Conservation (phyloP, 2,113 vertebrate genomes). For the Rafetus swinhoei region DNA sequence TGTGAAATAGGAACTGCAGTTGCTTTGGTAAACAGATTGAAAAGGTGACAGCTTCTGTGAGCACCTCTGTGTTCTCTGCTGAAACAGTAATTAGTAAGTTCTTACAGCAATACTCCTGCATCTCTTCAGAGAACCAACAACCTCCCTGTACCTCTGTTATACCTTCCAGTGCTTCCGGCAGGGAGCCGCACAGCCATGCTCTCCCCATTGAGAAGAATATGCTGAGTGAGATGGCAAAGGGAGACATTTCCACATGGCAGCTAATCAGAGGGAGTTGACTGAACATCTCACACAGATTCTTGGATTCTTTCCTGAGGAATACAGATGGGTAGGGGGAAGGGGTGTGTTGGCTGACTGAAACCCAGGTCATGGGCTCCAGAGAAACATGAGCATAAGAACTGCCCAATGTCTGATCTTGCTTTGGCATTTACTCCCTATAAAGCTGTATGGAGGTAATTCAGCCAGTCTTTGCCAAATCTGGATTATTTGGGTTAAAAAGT, state of each 20-base stretch:
- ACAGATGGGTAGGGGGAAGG: neutral
- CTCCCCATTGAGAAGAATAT: neutral
- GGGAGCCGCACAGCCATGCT: neutral
- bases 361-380: neutral
- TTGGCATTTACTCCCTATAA: neutral
- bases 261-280: neutral
- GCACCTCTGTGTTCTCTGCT: neutral
- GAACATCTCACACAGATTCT: neutral
- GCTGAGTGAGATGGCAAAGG: neutral
- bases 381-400: neutral
- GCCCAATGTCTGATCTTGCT: rapidly evolving
- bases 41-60: neutral
- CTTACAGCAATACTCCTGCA: rapidly evolving
- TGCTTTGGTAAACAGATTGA: constrained; percentile 1
- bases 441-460: neutral
- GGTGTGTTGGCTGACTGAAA: neutral
- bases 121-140: no score
- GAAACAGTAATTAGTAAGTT: neutral
- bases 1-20: neutral
- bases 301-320: neutral
- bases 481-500: neutral
- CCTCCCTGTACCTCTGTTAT: neutral
- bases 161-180: rapidly evolving
- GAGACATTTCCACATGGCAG: neutral
- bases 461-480: neutral